Percentiles rank a stretch among this genome's conserved stretches.
These are phyloP conservation scores for Incurvaria masculella DNA, from an alignment of 2,888 invertebrate genomes.

Conservation along the genomic window DNA sequence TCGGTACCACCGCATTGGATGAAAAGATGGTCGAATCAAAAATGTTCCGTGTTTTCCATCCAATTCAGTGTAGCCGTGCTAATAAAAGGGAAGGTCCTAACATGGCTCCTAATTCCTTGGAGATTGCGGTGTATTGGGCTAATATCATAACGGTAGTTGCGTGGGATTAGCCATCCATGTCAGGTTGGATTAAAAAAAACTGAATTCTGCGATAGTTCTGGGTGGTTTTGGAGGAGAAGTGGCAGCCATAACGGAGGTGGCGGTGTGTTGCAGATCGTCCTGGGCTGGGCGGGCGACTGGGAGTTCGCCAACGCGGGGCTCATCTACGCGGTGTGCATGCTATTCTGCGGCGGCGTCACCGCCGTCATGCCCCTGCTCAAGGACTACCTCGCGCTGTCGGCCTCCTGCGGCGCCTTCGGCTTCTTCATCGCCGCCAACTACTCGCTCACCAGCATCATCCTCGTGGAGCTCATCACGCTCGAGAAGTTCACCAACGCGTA, in stretches of 20 bases:
- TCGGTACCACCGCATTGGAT: no score
- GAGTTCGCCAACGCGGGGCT: slow-evolving; percentile 71
- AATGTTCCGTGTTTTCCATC: no score
- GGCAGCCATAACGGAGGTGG: background rate
- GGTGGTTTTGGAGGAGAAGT: no score
- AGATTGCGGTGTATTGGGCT: no score
- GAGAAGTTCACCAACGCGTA: slow-evolving; percentile 91
- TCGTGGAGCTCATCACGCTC: slow-evolving; percentile 86
- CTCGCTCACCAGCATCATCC: slow-evolving; percentile 84
- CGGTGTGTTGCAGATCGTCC: slow-evolving; percentile 59
- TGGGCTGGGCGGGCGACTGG: slow-evolving; percentile 87
- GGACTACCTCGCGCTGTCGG: slow-evolving; percentile 57
- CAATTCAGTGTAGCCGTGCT: no score
- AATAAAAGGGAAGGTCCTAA: no score
- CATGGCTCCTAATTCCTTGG: no score
- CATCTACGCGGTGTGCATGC: slow-evolving; percentile 81
- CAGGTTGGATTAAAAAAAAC: no score
- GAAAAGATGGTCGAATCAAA: no score
- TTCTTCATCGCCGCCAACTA: slow-evolving; percentile 91
- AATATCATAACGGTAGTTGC: no score
- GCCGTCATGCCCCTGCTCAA: slow-evolving; percentile 62
- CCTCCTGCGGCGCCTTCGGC: slow-evolving; percentile 77
- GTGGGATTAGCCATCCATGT: no score
- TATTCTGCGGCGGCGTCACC: slow-evolving; percentile 65
- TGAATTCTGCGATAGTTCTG: no score